Conservation (phyloP, 64 coral and sea anemone genomes). For the Pocillopora verrucosa region DNA sequence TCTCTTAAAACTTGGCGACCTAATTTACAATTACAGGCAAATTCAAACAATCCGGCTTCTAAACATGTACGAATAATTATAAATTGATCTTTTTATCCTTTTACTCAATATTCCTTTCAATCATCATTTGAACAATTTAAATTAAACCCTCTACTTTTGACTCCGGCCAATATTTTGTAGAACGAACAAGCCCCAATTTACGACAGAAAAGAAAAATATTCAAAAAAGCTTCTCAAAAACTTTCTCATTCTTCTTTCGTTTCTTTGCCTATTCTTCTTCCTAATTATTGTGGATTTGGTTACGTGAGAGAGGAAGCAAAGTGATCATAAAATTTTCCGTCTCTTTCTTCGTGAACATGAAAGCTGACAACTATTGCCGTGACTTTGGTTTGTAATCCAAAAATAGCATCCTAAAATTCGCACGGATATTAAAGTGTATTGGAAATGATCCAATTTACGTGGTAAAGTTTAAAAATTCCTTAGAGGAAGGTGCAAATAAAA, state of each 20-base stretch:
- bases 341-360: too few relatives aligned
- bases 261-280: too few relatives aligned
- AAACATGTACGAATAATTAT: not conserved
- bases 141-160: not conserved
- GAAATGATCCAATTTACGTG: too few relatives aligned
- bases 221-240: not conserved
- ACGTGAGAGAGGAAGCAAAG: too few relatives aligned
- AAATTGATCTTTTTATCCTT: not conserved
- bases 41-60: not conserved
- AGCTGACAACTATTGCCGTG: too few relatives aligned
- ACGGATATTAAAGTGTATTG: too few relatives aligned
- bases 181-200: not conserved
- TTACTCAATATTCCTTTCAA: not conserved
- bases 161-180: not conserved
- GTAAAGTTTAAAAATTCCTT: not conserved
- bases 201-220: not conserved
- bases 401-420: too few relatives aligned
- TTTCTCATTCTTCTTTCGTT: too few relatives aligned
- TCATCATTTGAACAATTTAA: slow-evolving; percentile 5
- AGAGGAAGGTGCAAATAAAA: slow-evolving; percentile 12
- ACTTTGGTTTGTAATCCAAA: too few relatives aligned
- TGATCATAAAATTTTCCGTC: too few relatives aligned
- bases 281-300: too few relatives aligned
- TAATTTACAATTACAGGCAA: too few relatives aligned
- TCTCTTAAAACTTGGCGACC: not conserved